phyloP scores from a whole-genome alignment of 2,113 vertebrate genomes.

The Raphicerus campestris region DNA sequence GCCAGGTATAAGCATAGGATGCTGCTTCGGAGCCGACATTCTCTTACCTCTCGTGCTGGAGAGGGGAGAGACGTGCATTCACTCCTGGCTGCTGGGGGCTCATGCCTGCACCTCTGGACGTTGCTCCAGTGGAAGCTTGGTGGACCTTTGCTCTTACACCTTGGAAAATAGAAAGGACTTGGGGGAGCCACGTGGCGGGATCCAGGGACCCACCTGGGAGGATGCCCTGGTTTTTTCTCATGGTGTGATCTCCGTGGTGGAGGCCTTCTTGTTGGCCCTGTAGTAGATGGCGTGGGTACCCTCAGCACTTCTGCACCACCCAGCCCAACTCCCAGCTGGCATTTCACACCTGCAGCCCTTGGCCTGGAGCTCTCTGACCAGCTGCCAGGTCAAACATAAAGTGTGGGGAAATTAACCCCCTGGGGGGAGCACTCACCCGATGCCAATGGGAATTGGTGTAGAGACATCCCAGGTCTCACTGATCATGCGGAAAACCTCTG shows the following conservation, averaged over 20 bases:
- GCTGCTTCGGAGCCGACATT: conserved; percentile 6
- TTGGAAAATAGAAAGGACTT: not conserved
- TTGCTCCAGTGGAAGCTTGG: not conserved
- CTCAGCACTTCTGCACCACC: rapidly evolving
- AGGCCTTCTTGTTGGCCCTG: no score
- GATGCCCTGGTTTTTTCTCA: not conserved
- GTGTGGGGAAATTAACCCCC: not conserved
- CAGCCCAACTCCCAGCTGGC: not conserved
- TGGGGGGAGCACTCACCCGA: not conserved
- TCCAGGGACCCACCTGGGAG: not conserved
- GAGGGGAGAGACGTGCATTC: not conserved
- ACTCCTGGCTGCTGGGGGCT: not conserved
- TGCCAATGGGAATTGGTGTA: not conserved
- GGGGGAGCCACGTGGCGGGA: not conserved
- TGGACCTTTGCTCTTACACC: not conserved
- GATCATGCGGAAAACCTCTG: not conserved
- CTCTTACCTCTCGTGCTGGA: not conserved
- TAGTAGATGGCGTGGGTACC: not conserved
- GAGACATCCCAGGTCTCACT: not conserved
- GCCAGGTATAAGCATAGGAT: not conserved
- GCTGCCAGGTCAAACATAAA: not conserved
- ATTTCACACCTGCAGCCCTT: not conserved
- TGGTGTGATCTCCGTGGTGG: not conserved
- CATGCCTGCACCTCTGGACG: not conserved
- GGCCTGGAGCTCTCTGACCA: not conserved